Percentiles rank a stretch among this genome's conserved stretches.
phyloP scores from a whole-genome alignment of 2,113 vertebrate genomes.

The Echinops telfairi region DNA sequence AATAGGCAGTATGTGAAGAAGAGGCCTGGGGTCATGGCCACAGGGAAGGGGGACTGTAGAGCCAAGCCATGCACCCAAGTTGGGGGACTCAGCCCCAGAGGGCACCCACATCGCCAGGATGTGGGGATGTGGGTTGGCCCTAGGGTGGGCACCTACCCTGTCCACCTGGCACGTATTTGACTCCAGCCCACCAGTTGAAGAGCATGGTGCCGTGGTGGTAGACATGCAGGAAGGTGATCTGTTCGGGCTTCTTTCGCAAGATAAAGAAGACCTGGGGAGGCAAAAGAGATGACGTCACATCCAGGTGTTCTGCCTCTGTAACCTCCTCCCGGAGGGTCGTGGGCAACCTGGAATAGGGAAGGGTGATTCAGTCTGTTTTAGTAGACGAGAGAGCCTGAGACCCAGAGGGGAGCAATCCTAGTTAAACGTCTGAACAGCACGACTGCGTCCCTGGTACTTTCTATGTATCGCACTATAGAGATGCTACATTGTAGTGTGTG shows the following conservation, averaged over 20 bases:
- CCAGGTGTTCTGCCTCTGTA: neutral
- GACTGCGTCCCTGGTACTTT: neutral
- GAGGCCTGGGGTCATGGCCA: neutral
- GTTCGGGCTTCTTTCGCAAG: neutral
- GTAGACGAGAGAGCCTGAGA: neutral
- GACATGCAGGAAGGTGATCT: neutral
- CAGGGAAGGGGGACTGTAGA: neutral
- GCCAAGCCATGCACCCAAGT: accelerated
- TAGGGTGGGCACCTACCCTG: neutral
- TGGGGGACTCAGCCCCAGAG: neutral
- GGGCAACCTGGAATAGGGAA: neutral
- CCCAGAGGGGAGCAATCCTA: neutral
- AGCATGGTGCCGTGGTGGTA: neutral
- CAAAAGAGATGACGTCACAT: neutral
- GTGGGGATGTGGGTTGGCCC: neutral
- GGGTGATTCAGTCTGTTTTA: neutral
- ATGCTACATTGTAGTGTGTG: no score
- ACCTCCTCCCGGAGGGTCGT: neutral
- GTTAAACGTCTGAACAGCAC: no score
- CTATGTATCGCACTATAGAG: no score
- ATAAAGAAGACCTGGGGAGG: neutral
- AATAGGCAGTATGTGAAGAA: neutral
- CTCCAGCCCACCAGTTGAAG: neutral
- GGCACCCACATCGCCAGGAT: neutral
- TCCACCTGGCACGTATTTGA: no score